phyloP scores from a whole-genome alignment of 2,888 invertebrate genomes.

The Lasioglossum leucozonium region DNA sequence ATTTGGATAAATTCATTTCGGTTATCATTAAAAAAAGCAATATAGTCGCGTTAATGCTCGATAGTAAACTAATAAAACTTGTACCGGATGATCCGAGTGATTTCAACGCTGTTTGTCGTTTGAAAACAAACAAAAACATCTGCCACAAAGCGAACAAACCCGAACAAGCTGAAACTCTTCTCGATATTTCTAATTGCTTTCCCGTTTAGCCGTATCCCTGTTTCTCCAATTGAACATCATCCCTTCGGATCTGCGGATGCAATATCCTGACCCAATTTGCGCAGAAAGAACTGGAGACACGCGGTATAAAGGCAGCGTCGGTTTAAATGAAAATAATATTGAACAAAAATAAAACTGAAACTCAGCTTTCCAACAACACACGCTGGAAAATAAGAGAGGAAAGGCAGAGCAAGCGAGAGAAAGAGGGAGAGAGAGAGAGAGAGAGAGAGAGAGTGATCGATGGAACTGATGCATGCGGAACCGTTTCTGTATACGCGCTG shows the following conservation, averaged over 20 bases:
- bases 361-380: neutral
- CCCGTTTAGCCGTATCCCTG: neutral
- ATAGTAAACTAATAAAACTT: neutral
- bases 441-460: neutral
- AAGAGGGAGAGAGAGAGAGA: too few relatives aligned
- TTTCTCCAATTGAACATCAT: neutral
- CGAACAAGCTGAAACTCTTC: neutral
- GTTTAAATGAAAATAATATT: slow-evolving; percentile 8
- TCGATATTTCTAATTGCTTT: neutral
- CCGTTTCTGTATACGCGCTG: neutral
- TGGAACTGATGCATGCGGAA: slow-evolving; percentile 2
- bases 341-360: neutral
- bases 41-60: neutral
- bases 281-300: neutral
- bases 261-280: neutral
- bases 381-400: neutral
- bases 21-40: neutral
- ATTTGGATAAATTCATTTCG: neutral
- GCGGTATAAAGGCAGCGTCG: neutral
- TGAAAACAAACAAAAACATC: neutral
- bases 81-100: neutral
- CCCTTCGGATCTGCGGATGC: neutral
- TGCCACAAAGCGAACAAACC: neutral
- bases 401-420: too few relatives aligned
- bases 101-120: neutral